These are phyloP conservation scores for Marisa cornuarietis DNA, from an alignment of 1,140 invertebrate genomes.

Conservation along the genomic window DNA sequence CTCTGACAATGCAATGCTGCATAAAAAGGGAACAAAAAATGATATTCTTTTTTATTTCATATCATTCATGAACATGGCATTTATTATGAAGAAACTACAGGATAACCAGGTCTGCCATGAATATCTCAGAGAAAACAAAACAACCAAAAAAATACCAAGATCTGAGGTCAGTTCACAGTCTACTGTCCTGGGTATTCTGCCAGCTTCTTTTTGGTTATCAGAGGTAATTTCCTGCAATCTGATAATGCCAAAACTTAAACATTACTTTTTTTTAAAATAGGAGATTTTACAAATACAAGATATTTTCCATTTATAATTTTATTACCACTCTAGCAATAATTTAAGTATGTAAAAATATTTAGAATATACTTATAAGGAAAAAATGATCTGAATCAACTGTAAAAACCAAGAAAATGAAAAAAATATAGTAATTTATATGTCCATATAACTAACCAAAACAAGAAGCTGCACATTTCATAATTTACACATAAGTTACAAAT, in stretches of 20 bases:
- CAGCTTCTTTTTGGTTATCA: conserved; percentile 66
- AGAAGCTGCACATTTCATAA: too few relatives aligned
- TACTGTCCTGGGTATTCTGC: conserved; percentile 83
- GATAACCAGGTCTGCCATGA: neutral
- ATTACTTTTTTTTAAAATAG: neutral
- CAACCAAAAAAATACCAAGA: conserved; percentile 68
- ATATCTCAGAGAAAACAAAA: too few relatives aligned
- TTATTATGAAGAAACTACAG: neutral
- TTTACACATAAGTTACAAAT: too few relatives aligned
- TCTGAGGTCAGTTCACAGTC: conserved; percentile 89
- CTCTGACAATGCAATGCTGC: too few relatives aligned
- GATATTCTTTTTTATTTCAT: too few relatives aligned
- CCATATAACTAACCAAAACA: too few relatives aligned
- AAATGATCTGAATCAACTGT: too few relatives aligned
- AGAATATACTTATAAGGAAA: too few relatives aligned
- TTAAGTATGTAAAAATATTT: conserved; percentile 30
- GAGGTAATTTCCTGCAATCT: conserved; percentile 65
- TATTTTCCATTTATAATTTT: neutral
- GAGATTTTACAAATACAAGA: neutral
- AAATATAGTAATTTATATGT: too few relatives aligned
- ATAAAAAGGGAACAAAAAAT: too few relatives aligned
- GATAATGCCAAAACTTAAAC: conserved; percentile 13
- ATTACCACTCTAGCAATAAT: neutral
- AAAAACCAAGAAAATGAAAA: too few relatives aligned
- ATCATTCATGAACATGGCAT: neutral